Evolutionary conservation across 2,113 vertebrate genomes (phyloP).

Genomic region (Bagarius yarrelli): DNA sequence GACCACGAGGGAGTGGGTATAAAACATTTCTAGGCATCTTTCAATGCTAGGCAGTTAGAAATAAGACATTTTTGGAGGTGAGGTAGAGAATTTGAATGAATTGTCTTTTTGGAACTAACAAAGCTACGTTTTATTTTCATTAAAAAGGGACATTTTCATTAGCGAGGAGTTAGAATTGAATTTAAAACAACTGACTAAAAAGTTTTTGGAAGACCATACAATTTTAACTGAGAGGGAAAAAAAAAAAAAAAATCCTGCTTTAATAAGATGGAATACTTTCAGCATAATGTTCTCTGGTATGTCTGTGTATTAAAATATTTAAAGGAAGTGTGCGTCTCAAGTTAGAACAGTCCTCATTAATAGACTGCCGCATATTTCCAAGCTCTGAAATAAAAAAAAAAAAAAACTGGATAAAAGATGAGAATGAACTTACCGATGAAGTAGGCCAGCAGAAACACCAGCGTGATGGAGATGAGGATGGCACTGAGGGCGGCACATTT

Average conservation of each 20-base stretch:
- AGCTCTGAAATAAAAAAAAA: neutral
- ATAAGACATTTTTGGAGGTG: neutral
- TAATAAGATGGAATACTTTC: constrained; percentile 25
- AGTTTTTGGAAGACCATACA: neutral
- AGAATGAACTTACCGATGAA: constrained; percentile 84
- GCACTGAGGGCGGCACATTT: constrained; percentile 95
- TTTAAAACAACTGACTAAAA: neutral
- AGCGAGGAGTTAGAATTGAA: neutral
- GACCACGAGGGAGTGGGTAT: neutral
- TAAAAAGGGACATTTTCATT: constrained; percentile 29
- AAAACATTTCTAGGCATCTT: constrained; percentile 10
- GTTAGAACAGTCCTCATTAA: constrained; percentile 18
- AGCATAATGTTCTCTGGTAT: constrained; percentile 17
- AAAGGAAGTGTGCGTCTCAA: constrained; percentile 8
- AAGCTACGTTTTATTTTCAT: neutral
- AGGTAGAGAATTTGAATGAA: neutral
- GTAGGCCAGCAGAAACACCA: constrained; percentile 93
- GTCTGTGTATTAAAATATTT: constrained; percentile 16
- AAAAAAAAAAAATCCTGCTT: neutral
- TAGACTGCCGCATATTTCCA: neutral
- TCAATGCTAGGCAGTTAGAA: neutral
- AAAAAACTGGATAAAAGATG: neutral
- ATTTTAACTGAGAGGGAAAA: neutral
- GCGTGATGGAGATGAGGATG: constrained; percentile 88
- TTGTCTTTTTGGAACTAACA: neutral